Percentiles rank a stretch among this genome's conserved stretches.
Evolutionary conservation across 1,140 invertebrate genomes (phyloP).

Genomic region (Anastrepha ludens): DNA sequence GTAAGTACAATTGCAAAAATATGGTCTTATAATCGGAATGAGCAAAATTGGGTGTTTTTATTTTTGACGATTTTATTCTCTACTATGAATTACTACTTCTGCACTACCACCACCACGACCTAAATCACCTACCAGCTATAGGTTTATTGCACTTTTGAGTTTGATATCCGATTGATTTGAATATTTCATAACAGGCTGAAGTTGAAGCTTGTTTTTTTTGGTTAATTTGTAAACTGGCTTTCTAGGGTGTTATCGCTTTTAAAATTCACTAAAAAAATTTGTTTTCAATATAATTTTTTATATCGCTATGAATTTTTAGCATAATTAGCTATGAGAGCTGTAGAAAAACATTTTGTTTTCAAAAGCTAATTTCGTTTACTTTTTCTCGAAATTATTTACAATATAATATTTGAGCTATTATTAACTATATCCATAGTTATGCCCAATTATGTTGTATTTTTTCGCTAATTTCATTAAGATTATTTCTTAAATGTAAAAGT

Average conservation of each 20-base stretch:
- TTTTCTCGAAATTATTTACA: no score
- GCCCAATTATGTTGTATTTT: no score
- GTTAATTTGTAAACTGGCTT: background rate
- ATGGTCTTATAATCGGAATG: background rate
- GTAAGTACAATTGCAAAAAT: slow-evolving; percentile 72
- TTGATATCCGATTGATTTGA: background rate
- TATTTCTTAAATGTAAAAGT: background rate
- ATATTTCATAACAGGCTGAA: background rate
- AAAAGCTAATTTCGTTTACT: no score
- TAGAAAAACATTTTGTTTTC: no score
- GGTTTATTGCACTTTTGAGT: slow-evolving; percentile 13
- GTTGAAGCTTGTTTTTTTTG: background rate
- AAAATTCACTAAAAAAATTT: no score
- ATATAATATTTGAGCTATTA: no score
- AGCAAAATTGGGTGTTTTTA: background rate
- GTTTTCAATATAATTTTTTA: no score
- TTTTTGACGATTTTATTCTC: background rate
- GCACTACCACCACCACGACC: background rate
- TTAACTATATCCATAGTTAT: no score
- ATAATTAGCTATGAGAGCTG: no score
- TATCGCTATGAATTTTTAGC: no score
- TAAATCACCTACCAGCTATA: background rate
- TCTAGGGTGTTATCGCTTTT: no score
- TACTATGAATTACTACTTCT: background rate
- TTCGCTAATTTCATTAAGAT: no score